Evolutionary conservation across 2,888 invertebrate genomes (phyloP).

Genomic region (Andrena camellia): DNA sequence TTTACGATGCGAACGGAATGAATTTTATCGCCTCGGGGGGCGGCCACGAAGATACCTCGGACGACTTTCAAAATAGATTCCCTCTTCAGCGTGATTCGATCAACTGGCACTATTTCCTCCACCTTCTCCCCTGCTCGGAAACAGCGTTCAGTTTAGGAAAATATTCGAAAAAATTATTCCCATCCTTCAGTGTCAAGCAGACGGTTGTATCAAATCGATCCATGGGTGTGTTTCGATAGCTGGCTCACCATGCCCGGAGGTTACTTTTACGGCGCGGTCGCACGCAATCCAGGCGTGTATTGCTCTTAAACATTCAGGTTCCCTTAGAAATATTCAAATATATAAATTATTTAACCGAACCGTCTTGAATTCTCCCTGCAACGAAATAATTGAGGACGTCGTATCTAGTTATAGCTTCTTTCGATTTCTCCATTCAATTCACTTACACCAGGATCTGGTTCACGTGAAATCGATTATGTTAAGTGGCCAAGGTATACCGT

Average conservation of each 20-base stretch:
- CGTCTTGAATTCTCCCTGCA: too few species aligned
- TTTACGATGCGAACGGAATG: constrained; percentile 33
- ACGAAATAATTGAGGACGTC: too few species aligned
- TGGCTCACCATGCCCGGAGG: not conserved
- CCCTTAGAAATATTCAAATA: too few species aligned
- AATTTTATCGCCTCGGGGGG: not conserved
- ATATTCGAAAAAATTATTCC: too few species aligned
- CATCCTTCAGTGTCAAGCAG: not conserved
- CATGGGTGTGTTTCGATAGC: constrained; percentile 42
- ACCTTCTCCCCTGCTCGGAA: not conserved
- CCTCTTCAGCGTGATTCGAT: not conserved
- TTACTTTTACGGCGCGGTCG: constrained; percentile 11
- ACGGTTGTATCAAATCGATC: constrained; percentile 37
- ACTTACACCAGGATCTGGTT: too few species aligned
- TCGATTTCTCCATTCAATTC: too few species aligned
- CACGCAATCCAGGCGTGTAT: constrained; percentile 23
- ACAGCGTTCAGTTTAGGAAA: too few species aligned
- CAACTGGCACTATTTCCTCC: not conserved
- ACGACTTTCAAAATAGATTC: constrained; percentile 16
- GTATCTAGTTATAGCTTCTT: too few species aligned
- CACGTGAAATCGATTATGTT: too few species aligned
- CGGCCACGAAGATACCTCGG: not conserved
- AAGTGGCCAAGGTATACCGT: too few species aligned
- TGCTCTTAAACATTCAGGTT: not conserved
- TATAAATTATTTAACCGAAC: too few species aligned